phyloP scores from a whole-genome alignment of 2,797 vertebrate species.

The Babyrousa celebensis region DNA sequence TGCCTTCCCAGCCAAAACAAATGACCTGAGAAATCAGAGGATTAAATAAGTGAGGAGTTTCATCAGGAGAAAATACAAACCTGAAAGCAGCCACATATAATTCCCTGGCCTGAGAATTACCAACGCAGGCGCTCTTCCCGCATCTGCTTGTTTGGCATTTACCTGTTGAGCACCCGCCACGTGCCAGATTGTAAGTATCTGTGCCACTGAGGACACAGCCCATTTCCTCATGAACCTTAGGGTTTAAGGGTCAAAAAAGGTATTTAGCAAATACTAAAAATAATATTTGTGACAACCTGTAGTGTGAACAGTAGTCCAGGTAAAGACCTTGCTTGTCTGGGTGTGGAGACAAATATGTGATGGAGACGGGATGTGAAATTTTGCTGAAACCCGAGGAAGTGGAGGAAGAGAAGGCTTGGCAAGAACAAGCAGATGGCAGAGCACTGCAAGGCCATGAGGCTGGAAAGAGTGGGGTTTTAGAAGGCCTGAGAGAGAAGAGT shows the following conservation, averaged over 20 bases:
- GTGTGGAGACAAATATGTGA: not conserved
- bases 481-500: not conserved
- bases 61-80: constrained; percentile 36
- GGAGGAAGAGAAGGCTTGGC: not conserved
- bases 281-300: not conserved
- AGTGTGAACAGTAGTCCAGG: not conserved
- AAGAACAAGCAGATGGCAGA: not conserved
- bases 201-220: not conserved
- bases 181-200: not conserved
- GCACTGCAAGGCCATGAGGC: not conserved
- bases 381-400: not conserved
- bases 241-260: not conserved
- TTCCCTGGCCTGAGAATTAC: not conserved
- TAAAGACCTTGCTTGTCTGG: not conserved
- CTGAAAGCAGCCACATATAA: not conserved
- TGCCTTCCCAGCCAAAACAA: constrained; percentile 2
- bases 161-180: not conserved
- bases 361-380: not conserved
- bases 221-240: not conserved
- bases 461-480: not conserved
- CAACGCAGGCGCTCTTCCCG: not conserved
- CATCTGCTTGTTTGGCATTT: not conserved
- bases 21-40: constrained; percentile 38
- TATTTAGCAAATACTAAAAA: not conserved
- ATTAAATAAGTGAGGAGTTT: constrained; percentile 21